Evolutionary conservation across 2,888 invertebrate species (phyloP).

Genomic region (Drosophila anomalata): DNA sequence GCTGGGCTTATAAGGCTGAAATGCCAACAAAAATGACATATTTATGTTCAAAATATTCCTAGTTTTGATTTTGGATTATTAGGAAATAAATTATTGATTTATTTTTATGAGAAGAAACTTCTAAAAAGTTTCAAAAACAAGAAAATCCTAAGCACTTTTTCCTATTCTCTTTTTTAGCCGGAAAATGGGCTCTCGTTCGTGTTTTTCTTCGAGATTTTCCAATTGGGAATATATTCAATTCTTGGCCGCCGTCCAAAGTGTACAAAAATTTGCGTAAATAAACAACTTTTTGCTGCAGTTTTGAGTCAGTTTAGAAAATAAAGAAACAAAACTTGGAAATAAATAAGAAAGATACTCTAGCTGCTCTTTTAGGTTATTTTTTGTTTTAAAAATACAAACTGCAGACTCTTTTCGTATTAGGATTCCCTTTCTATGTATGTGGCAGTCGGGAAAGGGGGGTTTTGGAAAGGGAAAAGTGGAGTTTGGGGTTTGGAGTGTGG

Average conservation of each 20-base stretch:
- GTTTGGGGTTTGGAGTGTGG: neutral
- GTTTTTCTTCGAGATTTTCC: constrained; percentile 39
- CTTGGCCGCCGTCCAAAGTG: constrained; percentile 72
- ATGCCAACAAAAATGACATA: too few relatives aligned
- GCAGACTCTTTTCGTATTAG: too few relatives aligned
- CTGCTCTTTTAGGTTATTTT: too few relatives aligned
- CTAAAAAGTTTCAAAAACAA: too few relatives aligned
- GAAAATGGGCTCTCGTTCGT: constrained; percentile 11
- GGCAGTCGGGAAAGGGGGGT: neutral
- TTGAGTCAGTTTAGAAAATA: constrained; percentile 15
- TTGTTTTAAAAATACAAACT: too few relatives aligned
- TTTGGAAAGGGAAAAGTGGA: neutral
- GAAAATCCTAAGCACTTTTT: too few relatives aligned
- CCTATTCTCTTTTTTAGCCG: neutral
- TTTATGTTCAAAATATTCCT: too few relatives aligned
- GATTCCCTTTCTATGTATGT: too few relatives aligned
- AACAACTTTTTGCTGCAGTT: constrained; percentile 77
- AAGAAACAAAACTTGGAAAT: neutral
- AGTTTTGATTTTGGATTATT: too few relatives aligned
- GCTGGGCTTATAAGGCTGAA: neutral
- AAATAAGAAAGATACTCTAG: neutral
- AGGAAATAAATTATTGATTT: too few relatives aligned
- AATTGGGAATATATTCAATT: constrained; percentile 62
- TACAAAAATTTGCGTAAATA: constrained; percentile 77
- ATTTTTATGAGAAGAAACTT: too few relatives aligned